Percentiles rank a stretch among this genome's conserved stretches.
Conservation (phyloP, 1,140 invertebrate species). For the Drosophila kepulauana region DNA sequence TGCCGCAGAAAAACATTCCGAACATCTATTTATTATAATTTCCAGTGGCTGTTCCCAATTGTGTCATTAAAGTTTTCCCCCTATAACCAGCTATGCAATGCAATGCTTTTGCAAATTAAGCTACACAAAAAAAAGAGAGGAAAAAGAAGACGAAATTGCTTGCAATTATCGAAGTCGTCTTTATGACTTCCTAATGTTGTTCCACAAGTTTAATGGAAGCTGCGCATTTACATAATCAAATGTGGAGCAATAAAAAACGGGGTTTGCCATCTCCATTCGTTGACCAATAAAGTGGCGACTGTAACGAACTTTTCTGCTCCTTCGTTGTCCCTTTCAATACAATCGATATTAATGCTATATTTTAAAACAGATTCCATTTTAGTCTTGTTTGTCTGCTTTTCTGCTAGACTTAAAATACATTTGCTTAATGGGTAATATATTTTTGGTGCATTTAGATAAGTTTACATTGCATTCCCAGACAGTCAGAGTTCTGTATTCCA, state of each 20-base stretch:
- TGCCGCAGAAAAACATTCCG: conserved; percentile 35
- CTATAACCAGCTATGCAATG: not conserved
- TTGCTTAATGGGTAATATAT: conserved; percentile 69
- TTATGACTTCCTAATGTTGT: not conserved
- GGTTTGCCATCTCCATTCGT: no score
- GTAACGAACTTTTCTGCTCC: no score
- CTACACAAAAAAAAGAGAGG: not conserved
- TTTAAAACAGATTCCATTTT: not conserved
- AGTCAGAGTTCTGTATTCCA: conserved; percentile 52
- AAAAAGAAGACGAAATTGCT: not conserved
- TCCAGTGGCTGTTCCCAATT: conserved; percentile 1
- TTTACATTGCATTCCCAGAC: conserved; percentile 50
- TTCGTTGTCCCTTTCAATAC: conserved; percentile 42
- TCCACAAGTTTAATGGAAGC: conserved; percentile 64
- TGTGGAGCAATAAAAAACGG: conserved; percentile 48
- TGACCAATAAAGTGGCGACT: no score
- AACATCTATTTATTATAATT: not conserved
- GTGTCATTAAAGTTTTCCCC: conserved; percentile 4
- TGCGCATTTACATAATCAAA: conserved; percentile 72
- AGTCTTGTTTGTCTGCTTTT: conserved; percentile 14
- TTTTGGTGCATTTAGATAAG: conserved; percentile 60
- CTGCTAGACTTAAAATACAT: conserved; percentile 55
- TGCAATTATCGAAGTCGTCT: conserved; percentile 36
- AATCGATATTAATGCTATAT: not conserved
- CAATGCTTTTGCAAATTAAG: not conserved